These are phyloP conservation scores for Pristionchus exspectatus DNA, from an alignment of 2,888 invertebrate species.

Conservation along the genomic window DNA sequence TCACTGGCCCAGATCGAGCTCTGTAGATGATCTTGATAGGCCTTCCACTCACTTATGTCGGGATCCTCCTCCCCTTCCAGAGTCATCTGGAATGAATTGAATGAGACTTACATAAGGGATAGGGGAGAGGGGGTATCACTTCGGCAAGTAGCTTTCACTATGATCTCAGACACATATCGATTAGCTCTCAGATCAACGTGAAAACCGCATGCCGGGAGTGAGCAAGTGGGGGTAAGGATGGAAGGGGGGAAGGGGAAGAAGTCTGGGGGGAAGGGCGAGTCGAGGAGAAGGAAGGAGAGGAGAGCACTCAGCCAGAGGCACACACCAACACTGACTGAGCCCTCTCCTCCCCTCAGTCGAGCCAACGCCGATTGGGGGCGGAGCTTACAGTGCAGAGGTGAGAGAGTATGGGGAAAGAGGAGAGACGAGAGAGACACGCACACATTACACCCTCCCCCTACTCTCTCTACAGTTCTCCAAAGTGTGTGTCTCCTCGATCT, in stretches of 20 bases:
- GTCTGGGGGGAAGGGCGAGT: neutral
- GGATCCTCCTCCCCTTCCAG: neutral
- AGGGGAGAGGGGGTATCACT: neutral
- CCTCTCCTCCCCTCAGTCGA: conserved; percentile 36
- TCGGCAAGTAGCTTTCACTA: conserved; percentile 73
- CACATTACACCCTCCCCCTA: conserved; percentile 53
- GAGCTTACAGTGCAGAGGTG: conserved; percentile 54
- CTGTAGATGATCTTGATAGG: neutral
- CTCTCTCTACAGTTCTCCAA: conserved; percentile 55
- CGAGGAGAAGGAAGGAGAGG: conserved; percentile 47
- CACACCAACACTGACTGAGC: conserved; percentile 57
- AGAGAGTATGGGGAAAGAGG: conserved; percentile 45
- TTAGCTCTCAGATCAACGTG: conserved; percentile 70
- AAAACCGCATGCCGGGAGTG: conserved; percentile 66
- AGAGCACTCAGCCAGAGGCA: conserved; percentile 50
- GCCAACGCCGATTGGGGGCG: conserved; percentile 54
- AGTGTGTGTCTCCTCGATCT: conserved; percentile 47
- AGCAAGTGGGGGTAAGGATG: conserved; percentile 23
- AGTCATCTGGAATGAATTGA: conserved; percentile 38
- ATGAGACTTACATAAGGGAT: neutral
- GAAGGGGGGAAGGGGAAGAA: conserved; percentile 16
- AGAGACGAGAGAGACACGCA: conserved; percentile 8
- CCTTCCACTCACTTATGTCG: neutral
- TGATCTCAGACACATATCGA: conserved; percentile 69
- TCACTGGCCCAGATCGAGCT: neutral